These are phyloP conservation scores for Nebria ingens DNA, from an alignment of 1,140 invertebrate genomes.

Conservation along the genomic window DNA sequence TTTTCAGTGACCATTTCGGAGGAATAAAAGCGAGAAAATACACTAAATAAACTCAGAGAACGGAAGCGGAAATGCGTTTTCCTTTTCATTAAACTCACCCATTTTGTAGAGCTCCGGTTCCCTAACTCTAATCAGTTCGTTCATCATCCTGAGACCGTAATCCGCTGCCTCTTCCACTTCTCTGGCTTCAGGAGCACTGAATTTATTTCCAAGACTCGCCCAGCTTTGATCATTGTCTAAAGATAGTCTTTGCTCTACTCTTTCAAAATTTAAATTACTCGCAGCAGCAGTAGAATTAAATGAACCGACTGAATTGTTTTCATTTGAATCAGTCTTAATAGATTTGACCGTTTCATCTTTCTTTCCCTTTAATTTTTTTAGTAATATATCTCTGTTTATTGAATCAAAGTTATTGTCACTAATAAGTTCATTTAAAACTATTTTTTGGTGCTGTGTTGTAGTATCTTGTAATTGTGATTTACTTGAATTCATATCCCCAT, in stretches of 20 bases:
- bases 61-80: constrained; percentile 7
- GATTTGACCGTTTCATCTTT: neutral
- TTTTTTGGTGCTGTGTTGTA: no score
- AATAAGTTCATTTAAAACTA: no score
- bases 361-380: neutral
- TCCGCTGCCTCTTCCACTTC: constrained; percentile 50
- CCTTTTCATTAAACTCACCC: constrained; percentile 40
- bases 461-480: no score
- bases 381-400: neutral
- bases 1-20: no score
- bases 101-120: constrained; percentile 58
- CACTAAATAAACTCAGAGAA: neutral
- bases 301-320: no score
- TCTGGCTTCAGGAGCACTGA: constrained; percentile 25
- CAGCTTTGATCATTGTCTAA: constrained; percentile 16
- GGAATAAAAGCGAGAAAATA: neutral
- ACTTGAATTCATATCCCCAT: no score
- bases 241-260: constrained; percentile 9
- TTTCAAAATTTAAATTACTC: neutral
- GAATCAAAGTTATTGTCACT: no score
- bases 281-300: no score
- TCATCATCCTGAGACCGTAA: constrained; percentile 54
- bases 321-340: no score
- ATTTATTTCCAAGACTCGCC: constrained; percentile 17
- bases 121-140: constrained; percentile 49